Conservation (phyloP, 2,888 invertebrate species). For the Anarsia innoxiella region DNA sequence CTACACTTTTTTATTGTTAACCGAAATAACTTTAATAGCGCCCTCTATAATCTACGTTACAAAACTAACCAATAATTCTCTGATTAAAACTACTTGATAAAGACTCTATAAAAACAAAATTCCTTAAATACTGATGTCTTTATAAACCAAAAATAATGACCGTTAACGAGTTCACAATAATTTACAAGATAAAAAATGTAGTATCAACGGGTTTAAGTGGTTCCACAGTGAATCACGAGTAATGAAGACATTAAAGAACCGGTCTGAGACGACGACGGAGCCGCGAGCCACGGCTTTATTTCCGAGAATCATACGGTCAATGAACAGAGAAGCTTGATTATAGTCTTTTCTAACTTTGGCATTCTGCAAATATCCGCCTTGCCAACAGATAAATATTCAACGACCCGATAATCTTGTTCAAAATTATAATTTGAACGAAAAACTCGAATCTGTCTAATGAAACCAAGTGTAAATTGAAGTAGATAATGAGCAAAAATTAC, state of each 20-base stretch:
- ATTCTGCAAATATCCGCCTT: constrained; percentile 7
- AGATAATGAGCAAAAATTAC: too few relatives aligned
- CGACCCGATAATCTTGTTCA: too few relatives aligned
- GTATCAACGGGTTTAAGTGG: constrained; percentile 32
- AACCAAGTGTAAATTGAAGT: too few relatives aligned
- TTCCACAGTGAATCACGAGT: constrained; percentile 51
- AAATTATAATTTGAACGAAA: too few relatives aligned
- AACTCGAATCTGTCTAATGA: too few relatives aligned
- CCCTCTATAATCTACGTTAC: too few relatives aligned
- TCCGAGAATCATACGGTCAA: constrained; percentile 26
- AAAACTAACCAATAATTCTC: too few relatives aligned
- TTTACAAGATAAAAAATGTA: constrained; percentile 29
- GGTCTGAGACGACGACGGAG: constrained; percentile 50
- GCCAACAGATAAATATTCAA: too few relatives aligned
- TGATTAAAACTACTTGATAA: too few relatives aligned
- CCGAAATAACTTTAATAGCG: too few relatives aligned
- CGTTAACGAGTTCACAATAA: constrained; percentile 11
- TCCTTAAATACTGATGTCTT: not conserved
- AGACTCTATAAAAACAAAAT: constrained; percentile 4
- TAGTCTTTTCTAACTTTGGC: not conserved
- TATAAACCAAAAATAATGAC: constrained; percentile 11
- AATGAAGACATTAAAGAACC: constrained; percentile 70
- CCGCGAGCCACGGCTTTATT: constrained; percentile 29
- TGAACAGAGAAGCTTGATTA: constrained; percentile 3
- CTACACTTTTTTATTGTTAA: too few relatives aligned